Conservation (phyloP, 1,140 invertebrate species). For the Drosophila trapezifrons region DNA sequence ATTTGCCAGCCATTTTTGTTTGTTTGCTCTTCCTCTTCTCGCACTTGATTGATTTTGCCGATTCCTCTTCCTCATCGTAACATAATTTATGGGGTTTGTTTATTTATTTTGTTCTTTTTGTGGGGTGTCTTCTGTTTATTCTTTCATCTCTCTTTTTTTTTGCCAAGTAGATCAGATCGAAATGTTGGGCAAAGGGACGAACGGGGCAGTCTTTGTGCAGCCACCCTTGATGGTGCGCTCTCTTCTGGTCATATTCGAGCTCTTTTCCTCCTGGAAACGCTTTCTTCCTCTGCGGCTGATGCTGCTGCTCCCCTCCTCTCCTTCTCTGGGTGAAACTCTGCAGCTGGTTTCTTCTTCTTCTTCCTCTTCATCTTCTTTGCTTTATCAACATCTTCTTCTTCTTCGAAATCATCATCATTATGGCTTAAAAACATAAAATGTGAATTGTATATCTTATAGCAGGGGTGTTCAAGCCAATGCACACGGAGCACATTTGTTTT, state of each 20-base stretch:
- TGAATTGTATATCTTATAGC: conserved; percentile 36
- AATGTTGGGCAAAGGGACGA: not conserved
- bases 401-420: not conserved
- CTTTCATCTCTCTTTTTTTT: not conserved
- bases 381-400: conserved; percentile 10
- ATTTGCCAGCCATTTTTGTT: conserved; percentile 32
- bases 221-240: conserved; percentile 3
- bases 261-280: not conserved
- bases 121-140: not conserved
- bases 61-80: conserved; percentile 5
- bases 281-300: not conserved
- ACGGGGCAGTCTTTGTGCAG: not conserved
- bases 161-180: conserved; percentile 3
- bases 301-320: not conserved
- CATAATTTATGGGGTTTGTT: not conserved
- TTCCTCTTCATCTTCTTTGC: not conserved
- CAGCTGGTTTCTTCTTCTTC: conserved; percentile 1
- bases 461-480: no score
- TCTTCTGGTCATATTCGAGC: not conserved
- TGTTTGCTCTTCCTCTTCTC: conserved; percentile 11
- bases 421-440: conserved; percentile 11
- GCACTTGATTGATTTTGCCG: conserved; percentile 14
- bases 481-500: no score
- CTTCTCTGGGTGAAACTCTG: conserved; percentile 1
- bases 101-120: not conserved